phyloP scores from a whole-genome alignment of 2,113 vertebrate species.

The Morone chrysops region DNA sequence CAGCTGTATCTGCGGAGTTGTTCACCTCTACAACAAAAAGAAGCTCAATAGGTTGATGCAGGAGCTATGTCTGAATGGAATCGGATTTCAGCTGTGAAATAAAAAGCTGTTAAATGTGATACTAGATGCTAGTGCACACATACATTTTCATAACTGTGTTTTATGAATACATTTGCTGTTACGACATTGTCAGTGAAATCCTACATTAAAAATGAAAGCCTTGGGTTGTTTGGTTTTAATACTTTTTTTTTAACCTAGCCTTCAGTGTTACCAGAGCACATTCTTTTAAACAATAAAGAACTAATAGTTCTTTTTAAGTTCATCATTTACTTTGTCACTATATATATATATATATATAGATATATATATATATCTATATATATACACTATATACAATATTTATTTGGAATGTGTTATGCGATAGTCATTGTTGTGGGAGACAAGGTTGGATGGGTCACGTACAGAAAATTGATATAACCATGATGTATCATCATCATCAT shows the following conservation, averaged over 20 bases:
- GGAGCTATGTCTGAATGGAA: slow-evolving; percentile 8
- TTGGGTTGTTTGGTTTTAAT: background rate
- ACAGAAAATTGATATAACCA: background rate
- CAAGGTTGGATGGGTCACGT: background rate
- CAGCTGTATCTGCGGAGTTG: slow-evolving; percentile 33
- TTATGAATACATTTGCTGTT: slow-evolving; percentile 34
- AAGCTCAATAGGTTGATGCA: slow-evolving; percentile 25
- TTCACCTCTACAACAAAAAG: slow-evolving; percentile 22
- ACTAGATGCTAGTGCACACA: slow-evolving; percentile 2
- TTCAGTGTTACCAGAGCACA: background rate
- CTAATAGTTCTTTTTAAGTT: background rate
- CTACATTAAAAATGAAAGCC: slow-evolving; percentile 26
- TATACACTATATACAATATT: too few species aligned
- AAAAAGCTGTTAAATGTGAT: slow-evolving; percentile 27
- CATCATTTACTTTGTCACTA: background rate
- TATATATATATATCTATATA: too few species aligned
- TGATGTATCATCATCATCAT: background rate
- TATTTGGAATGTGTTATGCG: background rate
- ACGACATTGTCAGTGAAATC: slow-evolving; percentile 15
- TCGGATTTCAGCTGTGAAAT: slow-evolving; percentile 34
- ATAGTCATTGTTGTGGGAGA: background rate
- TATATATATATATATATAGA: background rate
- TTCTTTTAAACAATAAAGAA: background rate
- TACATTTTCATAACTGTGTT: slow-evolving; percentile 21
- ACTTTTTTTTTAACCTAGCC: background rate